Evolutionary conservation across 2,888 invertebrate genomes (phyloP), one percentile per base, ranked within the genome.

Genomic region (Agonopterix subpropinquella): DNA sequence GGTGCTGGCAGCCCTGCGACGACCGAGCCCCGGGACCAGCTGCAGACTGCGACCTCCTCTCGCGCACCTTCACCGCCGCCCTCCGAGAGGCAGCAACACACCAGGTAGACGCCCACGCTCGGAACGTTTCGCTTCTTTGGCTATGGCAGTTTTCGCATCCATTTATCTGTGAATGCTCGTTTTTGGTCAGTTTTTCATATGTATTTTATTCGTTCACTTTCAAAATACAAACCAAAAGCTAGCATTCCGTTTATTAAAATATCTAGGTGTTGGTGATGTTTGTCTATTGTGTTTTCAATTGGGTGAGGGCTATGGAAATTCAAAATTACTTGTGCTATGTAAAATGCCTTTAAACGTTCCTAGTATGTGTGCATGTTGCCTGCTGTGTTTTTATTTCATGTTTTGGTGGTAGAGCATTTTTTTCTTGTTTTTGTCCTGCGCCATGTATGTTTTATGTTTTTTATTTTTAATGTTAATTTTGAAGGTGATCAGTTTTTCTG

Each of bases 71-170:
- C 89, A 28, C 85, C 86, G 55, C 84, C 86, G 60, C 84, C 85
- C 59, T 73, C 79, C 67, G 83, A 87, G 59, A 77, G 84, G 63
- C 87, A 82, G 68, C 83, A 80, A 58, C 84, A 84, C 79, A 71
- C 83, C 81, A 89, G 89, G 89, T 89, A 89, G 84, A 82, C 70
- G 81, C 80, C 71, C 76, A 72, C 77, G 77, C 77, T 74, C 71
- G 76, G 77, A 80, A 78, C 80, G 78, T 80, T 83, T 78, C 70
- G 78, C 78, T 80, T 83, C 63, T 62, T 62, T 73, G 73, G 70
- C 73, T 80, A 65, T 77, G 71, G 71, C 67, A 80, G 70, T 77
- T 72, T 73, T 68, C 63, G 57, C 65, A 62, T 48, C 52, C 28
- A 28, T 28, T 50, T 57, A 57, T 60, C 57, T 48, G 59, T 57